Conservation (phyloP, 2,113 vertebrate species). For the Alosa alosa region DNA sequence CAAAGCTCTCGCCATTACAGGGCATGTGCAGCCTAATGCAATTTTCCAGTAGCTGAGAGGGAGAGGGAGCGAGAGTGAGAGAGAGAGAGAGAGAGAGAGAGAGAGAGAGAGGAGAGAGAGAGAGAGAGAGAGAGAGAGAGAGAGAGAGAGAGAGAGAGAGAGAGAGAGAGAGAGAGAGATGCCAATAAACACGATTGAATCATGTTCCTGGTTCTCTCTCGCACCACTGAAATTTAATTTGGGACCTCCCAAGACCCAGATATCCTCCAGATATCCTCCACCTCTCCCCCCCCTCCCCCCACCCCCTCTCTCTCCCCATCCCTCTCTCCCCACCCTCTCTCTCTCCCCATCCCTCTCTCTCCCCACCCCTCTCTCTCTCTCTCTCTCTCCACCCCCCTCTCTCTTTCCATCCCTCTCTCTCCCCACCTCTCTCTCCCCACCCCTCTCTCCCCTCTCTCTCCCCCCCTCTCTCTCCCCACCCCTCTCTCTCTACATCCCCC, state of each 20-base stretch:
- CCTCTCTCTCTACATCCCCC: background rate
- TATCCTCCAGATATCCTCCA: background rate
- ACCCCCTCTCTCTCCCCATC: background rate
- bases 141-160: background rate
- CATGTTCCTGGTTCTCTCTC: background rate
- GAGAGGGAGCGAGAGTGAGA: background rate
- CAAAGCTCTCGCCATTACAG: no score
- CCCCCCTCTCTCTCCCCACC: background rate
- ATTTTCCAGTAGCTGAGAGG: background rate
- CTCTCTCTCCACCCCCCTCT: no score
- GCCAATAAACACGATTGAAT: conserved; percentile 10
- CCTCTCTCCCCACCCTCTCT: background rate
- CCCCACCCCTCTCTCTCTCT: no score
- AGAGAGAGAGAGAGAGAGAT: background rate
- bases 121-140: background rate
- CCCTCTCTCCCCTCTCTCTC: background rate
- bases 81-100: background rate
- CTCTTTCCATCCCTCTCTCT: no score
- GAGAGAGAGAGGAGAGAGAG: background rate
- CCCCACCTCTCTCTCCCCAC: background rate
- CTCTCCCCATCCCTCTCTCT: no score
- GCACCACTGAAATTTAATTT: conserved; percentile 1
- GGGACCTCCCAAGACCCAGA: background rate
- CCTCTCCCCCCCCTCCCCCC: no score
- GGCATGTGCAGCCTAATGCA: background rate